Evolutionary conservation across 2,797 vertebrate species (phyloP), one percentile per base, ranked within the genome.

Genomic region (Chiroxiphia lanceolata): DNA sequence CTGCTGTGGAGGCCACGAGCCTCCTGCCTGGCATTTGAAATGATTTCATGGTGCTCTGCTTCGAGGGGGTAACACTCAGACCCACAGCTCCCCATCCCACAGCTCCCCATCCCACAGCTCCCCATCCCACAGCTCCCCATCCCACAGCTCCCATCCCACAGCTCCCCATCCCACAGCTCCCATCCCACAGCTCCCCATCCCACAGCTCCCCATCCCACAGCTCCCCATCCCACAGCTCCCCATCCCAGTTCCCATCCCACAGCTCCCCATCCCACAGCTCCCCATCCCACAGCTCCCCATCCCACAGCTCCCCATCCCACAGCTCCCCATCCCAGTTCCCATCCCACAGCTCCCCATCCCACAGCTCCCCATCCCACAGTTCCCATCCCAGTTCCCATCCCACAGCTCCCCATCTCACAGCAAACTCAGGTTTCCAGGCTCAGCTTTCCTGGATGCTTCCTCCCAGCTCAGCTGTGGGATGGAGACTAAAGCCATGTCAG

Each of bases 401-500:
- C 38, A 38, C 38, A 38, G 38, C 38, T 38, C 38, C 38, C 51
- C 47, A 38, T 5, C 26, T 50, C 50, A 4, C 34, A 1, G 61
- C 13, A 54, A 51, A 18, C 0, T 40, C 40, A 40, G 40, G 40
- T 40, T 40, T 40, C 40, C 31, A 17, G 25, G 33, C 0, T 71
- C 34, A 3, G 36, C 9, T 12, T 1, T n/a, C 59, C 54, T 27
- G 9, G 25, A 2, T 4, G 2, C n/a, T 13, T 15, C 44, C 31
- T 72, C 61, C 74, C 82, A 42, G 33, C 33, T 53, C 33, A 16
- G 36, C n/a, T n/a, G 54, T 1, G 8, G 70, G 33, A 7, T n/a
- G 27, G 2, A 0, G 9, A 9, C 47, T 5, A 23, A 21, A 61
- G 17, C 31, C 25, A 6, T 1, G 0, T 6, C 10, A 3, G 22